Conservation (phyloP, 30 jellyfish, hydroid and myxozoan species). For the Aurelia coerulea region DNA sequence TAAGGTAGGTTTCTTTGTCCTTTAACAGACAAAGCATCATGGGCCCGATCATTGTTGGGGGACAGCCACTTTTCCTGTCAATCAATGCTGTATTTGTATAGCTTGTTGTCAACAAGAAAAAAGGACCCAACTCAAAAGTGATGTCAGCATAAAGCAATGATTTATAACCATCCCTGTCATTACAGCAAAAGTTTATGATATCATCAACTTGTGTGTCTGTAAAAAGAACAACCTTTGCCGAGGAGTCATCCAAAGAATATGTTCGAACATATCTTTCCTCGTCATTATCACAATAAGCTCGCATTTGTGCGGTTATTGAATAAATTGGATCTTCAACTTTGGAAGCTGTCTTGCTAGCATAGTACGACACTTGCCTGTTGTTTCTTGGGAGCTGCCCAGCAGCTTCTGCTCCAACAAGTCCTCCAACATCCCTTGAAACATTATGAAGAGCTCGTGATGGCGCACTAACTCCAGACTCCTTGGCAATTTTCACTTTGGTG, state of each 20-base stretch:
- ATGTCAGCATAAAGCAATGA: not conserved
- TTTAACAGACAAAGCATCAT: constrained; percentile 38
- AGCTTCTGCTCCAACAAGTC: not conserved
- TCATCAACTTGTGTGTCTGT: too few species aligned
- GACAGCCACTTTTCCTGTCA: not conserved
- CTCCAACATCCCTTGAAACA: constrained; percentile 5
- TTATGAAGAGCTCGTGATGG: constrained; percentile 9
- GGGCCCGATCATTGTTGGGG: constrained; percentile 45
- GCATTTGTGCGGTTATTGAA: not conserved
- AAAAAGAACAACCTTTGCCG: too few species aligned
- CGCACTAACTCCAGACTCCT: not conserved
- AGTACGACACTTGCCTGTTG: constrained; percentile 10
- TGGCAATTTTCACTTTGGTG: constrained; percentile 8
- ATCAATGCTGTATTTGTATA: constrained; percentile 20
- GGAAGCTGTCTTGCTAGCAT: not conserved
- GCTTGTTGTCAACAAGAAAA: constrained; percentile 1
- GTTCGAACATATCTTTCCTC: constrained; percentile 13
- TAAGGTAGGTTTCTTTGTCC: constrained; percentile 23
- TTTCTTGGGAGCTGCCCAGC: constrained; percentile 31
- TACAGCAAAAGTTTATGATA: too few species aligned
- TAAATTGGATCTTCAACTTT: constrained; percentile 11
- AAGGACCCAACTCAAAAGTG: constrained; percentile 29
- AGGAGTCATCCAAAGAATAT: constrained; percentile 10
- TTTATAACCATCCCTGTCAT: too few species aligned
- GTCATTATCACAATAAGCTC: constrained; percentile 5